Evolutionary conservation across 2,888 invertebrate genomes (phyloP).

Genomic region (Copidosoma aretas): DNA sequence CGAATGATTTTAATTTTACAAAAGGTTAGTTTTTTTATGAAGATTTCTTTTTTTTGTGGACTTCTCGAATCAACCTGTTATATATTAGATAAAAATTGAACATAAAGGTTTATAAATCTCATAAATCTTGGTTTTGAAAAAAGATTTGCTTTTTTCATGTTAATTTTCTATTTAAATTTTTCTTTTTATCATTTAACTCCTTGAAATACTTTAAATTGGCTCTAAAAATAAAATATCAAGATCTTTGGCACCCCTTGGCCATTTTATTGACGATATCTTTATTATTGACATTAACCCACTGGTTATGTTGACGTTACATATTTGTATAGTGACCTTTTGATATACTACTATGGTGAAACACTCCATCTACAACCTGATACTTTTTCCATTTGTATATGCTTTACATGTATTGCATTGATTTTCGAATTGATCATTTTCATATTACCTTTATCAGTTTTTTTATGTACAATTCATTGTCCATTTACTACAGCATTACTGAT

Average conservation of each 20-base stretch:
- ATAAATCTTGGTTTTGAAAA: no score
- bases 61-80: no score
- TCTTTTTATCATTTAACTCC: slow-evolving; percentile 21
- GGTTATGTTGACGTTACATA: slow-evolving; percentile 6
- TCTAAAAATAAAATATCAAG: not conserved
- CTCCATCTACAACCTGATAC: not conserved
- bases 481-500: not conserved
- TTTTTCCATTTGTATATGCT: slow-evolving; percentile 4
- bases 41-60: no score
- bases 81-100: no score
- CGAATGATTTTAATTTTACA: no score
- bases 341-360: not conserved
- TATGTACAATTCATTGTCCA: not conserved
- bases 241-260: not conserved
- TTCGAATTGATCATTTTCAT: slow-evolving; percentile 1
- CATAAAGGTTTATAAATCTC: no score
- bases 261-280: slow-evolving; percentile 1
- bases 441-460: slow-evolving; percentile 4
- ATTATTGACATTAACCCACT: not conserved
- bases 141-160: not conserved
- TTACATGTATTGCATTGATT: slow-evolving; percentile 2
- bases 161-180: slow-evolving; percentile 15
- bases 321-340: not conserved
- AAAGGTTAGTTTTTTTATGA: no score
- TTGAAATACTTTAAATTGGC: not conserved